These are phyloP conservation scores for Acinonyx jubatus DNA, from an alignment of 2,113 vertebrate species.

Conservation along the genomic window DNA sequence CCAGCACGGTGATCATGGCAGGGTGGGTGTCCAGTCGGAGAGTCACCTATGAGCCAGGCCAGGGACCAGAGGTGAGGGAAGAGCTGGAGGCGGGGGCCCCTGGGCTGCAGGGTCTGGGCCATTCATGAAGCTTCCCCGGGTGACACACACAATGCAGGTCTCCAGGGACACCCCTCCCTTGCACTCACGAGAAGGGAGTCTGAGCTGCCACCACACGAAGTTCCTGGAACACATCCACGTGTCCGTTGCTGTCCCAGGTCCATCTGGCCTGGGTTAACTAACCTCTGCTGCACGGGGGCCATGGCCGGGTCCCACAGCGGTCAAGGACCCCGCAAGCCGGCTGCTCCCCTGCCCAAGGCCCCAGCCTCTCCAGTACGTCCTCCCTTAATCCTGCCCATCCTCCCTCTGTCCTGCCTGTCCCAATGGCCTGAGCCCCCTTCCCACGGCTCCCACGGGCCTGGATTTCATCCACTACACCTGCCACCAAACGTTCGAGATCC, in stretches of 20 bases:
- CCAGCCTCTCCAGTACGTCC: neutral
- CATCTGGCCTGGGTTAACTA: neutral
- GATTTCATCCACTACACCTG: neutral
- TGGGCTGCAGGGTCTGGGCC: neutral
- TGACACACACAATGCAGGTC: neutral
- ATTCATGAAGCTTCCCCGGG: neutral
- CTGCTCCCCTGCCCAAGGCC: neutral
- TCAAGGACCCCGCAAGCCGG: neutral
- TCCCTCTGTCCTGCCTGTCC: too few relatives aligned
- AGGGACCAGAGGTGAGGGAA: neutral
- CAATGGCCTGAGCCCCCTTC: neutral
- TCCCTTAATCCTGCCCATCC: too few relatives aligned
- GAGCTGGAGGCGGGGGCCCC: too few relatives aligned
- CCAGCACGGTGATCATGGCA: constrained; percentile 97
- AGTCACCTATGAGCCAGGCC: constrained; percentile 87
- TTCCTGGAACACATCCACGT: rapidly evolving
- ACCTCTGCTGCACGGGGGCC: neutral
- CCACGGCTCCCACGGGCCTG: neutral
- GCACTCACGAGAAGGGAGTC: neutral
- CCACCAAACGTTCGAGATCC: neutral
- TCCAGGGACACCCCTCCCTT: neutral
- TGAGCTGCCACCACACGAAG: neutral
- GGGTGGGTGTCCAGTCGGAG: constrained; percentile 95
- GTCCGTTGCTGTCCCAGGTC: neutral
- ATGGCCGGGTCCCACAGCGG: neutral